phyloP scores from a whole-genome alignment of 2,888 invertebrate species.

The Fragum sueziense region DNA sequence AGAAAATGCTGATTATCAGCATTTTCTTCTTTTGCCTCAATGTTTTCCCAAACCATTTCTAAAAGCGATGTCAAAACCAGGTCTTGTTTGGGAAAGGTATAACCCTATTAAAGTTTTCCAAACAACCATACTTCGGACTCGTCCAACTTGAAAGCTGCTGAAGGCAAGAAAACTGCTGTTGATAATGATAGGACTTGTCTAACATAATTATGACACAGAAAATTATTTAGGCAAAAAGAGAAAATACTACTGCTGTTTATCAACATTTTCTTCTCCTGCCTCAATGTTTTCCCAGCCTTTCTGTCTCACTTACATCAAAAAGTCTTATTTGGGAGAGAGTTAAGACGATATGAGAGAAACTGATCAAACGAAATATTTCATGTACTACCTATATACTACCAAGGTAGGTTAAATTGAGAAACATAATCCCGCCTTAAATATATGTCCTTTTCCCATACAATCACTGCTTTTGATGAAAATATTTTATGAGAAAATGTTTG shows the following conservation, averaged over 20 bases:
- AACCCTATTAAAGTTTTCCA: not conserved
- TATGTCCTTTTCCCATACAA: too few relatives aligned
- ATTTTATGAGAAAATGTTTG: too few relatives aligned
- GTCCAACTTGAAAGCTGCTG: not conserved
- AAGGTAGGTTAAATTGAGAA: too few relatives aligned
- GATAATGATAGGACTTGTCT: too few relatives aligned
- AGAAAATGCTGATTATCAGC: too few relatives aligned
- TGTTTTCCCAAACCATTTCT: too few relatives aligned
- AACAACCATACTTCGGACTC: not conserved
- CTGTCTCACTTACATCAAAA: not conserved
- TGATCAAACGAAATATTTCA: not conserved
- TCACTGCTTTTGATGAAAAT: too few relatives aligned
- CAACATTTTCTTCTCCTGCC: not conserved
- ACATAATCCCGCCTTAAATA: too few relatives aligned
- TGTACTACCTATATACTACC: not conserved
- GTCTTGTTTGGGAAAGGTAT: too few relatives aligned
- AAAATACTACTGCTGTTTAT: not conserved
- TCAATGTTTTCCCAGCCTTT: not conserved
- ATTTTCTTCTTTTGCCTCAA: too few relatives aligned
- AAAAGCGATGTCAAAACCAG: too few relatives aligned
- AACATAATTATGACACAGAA: not conserved
- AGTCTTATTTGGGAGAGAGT: not conserved
- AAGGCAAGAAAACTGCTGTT: not conserved
- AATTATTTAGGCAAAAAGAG: not conserved
- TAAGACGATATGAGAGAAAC: not conserved